Conservation (phyloP, 2,888 invertebrate genomes). For the Branchellion lobata region DNA sequence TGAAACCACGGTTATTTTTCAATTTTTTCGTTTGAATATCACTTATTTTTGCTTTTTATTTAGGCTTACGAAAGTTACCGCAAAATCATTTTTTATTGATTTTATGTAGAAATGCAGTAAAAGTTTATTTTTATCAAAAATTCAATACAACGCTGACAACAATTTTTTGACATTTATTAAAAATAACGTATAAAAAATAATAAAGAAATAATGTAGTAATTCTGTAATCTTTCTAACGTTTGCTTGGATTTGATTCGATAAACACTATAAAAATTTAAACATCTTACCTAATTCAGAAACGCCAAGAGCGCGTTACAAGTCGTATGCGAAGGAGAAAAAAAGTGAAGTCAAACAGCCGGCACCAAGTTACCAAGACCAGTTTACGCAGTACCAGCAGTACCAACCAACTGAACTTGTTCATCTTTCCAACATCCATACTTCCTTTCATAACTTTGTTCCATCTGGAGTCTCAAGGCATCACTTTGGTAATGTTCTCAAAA, state of each 20-base stretch:
- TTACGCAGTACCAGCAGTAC: background rate
- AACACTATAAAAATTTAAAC: too few species aligned
- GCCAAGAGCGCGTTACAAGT: background rate
- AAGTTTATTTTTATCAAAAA: background rate
- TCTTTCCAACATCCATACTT: background rate
- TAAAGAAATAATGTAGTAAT: too few species aligned
- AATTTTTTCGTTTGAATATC: background rate
- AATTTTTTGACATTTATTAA: too few species aligned
- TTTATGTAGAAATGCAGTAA: background rate
- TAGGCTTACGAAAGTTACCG: background rate
- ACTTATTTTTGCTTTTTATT: background rate
- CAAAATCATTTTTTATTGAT: background rate
- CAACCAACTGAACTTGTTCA: background rate
- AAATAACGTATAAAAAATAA: too few species aligned
- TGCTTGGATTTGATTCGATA: too few species aligned
- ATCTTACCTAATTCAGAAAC: conserved; percentile 1
- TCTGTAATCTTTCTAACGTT: too few species aligned
- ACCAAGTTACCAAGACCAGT: background rate
- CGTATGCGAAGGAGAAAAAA: background rate
- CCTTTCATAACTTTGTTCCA: too few species aligned
- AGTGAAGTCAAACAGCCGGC: background rate
- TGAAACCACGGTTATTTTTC: too few species aligned
- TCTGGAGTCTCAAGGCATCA: too few species aligned
- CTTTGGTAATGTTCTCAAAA: too few species aligned
- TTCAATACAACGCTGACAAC: too few species aligned